Evolutionary conservation across 2,113 vertebrate species (phyloP).

Genomic region (Chunga burmeisteri): DNA sequence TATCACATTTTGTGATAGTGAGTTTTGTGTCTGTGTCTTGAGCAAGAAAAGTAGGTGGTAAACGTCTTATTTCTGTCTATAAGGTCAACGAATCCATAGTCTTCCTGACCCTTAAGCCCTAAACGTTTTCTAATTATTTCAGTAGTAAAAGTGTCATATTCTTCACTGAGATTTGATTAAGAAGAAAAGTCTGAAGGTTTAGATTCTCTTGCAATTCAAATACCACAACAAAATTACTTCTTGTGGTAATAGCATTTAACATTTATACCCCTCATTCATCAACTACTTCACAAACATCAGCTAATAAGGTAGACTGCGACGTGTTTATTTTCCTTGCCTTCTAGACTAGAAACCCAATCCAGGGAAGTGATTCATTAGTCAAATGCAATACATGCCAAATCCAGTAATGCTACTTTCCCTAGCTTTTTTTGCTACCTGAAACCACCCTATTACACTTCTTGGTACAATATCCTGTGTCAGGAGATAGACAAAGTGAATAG

Average conservation of each 20-base stretch:
- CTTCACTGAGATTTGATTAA: background rate
- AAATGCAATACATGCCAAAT: background rate
- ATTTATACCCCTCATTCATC: background rate
- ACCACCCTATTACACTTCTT: background rate
- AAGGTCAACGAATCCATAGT: background rate
- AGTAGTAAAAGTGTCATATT: background rate
- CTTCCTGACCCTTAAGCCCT: background rate
- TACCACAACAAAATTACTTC: background rate
- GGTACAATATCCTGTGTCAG: background rate
- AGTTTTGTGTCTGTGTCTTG: background rate
- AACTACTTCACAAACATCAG: background rate
- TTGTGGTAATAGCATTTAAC: background rate
- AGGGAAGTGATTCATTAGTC: constrained; percentile 20
- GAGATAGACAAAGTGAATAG: background rate
- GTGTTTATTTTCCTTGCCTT: constrained; percentile 19
- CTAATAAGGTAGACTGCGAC: background rate
- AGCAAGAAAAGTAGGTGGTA: background rate
- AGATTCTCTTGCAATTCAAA: background rate
- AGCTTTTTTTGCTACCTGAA: background rate
- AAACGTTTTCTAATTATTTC: background rate
- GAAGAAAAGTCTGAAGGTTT: background rate
- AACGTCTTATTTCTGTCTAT: background rate
- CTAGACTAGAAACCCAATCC: background rate
- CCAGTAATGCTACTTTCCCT: background rate
- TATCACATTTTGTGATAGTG: background rate